A percentile compares a stretch with the other conserved stretches of the same genome.
Conservation (phyloP, 1,140 invertebrate species). For the Kradibia gibbosae region DNA sequence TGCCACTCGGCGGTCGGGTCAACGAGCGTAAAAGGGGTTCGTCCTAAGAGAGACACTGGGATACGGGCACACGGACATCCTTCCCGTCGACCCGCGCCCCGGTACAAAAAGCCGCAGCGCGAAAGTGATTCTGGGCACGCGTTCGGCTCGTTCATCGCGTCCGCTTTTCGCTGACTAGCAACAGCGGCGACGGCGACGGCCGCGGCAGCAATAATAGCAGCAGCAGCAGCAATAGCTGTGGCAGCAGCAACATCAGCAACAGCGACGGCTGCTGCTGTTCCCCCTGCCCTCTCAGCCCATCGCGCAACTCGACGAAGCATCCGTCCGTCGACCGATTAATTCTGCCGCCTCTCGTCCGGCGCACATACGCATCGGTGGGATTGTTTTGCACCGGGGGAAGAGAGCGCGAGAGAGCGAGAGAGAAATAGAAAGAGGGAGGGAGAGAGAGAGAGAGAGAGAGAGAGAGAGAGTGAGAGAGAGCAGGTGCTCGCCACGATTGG, state of each 20-base stretch:
- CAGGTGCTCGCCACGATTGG: conserved; percentile 41
- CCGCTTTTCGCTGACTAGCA: conserved; percentile 5
- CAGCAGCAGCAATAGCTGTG: neutral
- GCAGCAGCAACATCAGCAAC: neutral
- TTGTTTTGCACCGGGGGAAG: conserved; percentile 44
- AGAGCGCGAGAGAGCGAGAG: neutral
- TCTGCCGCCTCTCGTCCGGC: conserved; percentile 41
- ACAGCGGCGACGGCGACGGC: neutral
- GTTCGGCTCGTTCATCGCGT: conserved; percentile 24
- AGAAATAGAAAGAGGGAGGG: neutral
- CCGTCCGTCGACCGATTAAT: conserved; percentile 46
- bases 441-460: neutral
- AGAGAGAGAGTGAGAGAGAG: conserved; percentile 17
- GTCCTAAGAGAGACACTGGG: neutral
- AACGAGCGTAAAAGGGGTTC: conserved; percentile 1
- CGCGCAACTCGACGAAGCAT: conserved; percentile 19
- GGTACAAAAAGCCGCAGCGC: conserved; percentile 25
- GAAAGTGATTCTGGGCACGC: conserved; percentile 53
- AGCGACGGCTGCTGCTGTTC: no score
- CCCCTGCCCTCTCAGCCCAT: neutral
- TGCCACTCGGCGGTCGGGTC: neutral
- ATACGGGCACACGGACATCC: neutral
- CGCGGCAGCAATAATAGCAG: neutral
- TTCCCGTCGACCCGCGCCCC: neutral
- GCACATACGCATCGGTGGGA: conserved; percentile 16